Conservation (phyloP, 2,888 invertebrate species). For the Tuberolachnus salignus region DNA sequence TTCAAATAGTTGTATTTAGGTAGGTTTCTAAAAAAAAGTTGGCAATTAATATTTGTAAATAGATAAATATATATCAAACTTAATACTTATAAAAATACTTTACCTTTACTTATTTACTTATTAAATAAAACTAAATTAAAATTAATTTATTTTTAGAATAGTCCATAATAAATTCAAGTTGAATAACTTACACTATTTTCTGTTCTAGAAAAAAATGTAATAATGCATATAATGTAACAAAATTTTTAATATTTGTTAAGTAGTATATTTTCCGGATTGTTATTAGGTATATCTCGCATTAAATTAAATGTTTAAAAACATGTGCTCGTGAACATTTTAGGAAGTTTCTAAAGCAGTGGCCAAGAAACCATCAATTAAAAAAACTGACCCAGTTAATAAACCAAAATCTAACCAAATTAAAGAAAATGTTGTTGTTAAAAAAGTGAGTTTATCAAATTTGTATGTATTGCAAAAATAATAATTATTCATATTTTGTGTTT, state of each 20-base stretch:
- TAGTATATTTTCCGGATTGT: too few relatives aligned
- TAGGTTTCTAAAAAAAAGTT: too few relatives aligned
- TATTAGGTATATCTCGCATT: too few relatives aligned
- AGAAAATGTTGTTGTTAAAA: conserved; percentile 40
- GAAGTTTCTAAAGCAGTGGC: not conserved
- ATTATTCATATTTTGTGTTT: not conserved
- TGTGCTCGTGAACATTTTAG: not conserved
- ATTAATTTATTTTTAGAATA: too few relatives aligned
- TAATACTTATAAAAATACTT: too few relatives aligned
- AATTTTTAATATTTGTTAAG: too few relatives aligned
- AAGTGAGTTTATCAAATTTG: not conserved
- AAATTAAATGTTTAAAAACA: not conserved
- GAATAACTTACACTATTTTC: not conserved
- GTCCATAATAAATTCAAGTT: not conserved
- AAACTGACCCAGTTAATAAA: conserved; percentile 44
- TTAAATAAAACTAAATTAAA: too few relatives aligned
- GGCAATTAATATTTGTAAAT: too few relatives aligned
- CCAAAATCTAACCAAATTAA: conserved; percentile 24
- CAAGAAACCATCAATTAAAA: conserved; percentile 11
- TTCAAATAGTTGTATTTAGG: too few relatives aligned
- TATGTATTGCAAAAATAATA: not conserved
- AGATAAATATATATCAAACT: too few relatives aligned
- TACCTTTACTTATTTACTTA: too few relatives aligned
- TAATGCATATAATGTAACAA: not conserved
- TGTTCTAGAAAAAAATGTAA: not conserved